A percentile compares a stretch with the other conserved stretches of the same genome.
phyloP scores from a whole-genome alignment of 1,140 invertebrate genomes.

The Pogonognathellus flavescens region DNA sequence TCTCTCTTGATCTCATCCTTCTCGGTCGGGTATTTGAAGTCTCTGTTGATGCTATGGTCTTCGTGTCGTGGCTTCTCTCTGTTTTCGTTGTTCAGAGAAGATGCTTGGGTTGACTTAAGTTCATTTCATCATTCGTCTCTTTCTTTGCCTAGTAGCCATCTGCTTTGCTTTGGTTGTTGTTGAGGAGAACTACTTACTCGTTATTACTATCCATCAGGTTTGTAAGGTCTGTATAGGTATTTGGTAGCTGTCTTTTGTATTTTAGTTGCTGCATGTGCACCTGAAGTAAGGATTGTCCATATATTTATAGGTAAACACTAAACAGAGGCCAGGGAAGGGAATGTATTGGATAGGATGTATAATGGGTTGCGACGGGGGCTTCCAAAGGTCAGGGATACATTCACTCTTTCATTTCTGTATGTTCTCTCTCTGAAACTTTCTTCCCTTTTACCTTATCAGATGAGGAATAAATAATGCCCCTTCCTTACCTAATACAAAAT shows the following conservation, averaged over 20 bases:
- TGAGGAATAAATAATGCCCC: constrained; percentile 56
- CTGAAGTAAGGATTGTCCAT: constrained; percentile 29
- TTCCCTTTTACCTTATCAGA: constrained; percentile 52
- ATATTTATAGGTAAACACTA: constrained; percentile 27
- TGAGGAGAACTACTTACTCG: constrained; percentile 22
- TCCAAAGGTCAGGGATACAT: constrained; percentile 59
- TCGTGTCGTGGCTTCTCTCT: not conserved
- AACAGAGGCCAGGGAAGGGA: constrained; percentile 29
- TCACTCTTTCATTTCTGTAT: constrained; percentile 27
- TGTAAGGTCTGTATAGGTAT: not conserved
- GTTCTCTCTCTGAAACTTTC: not conserved
- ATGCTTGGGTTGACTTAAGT: constrained; percentile 9
- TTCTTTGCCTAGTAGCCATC: constrained; percentile 53
- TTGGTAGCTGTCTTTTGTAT: not conserved
- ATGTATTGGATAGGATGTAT: constrained; percentile 27
- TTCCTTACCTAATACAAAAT: constrained; percentile 46
- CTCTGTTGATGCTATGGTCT: too few relatives aligned
- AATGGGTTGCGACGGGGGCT: constrained; percentile 52
- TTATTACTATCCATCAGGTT: constrained; percentile 11
- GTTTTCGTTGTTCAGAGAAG: not conserved
- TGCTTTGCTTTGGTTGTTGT: constrained; percentile 33
- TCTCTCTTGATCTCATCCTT: constrained; percentile 20
- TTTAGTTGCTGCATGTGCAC: constrained; percentile 17
- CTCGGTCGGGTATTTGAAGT: not conserved
- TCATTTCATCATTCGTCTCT: not conserved